These are phyloP conservation scores for Drosophila nigricruria DNA, from an alignment of 2,888 invertebrate genomes.

Conservation along the genomic window DNA sequence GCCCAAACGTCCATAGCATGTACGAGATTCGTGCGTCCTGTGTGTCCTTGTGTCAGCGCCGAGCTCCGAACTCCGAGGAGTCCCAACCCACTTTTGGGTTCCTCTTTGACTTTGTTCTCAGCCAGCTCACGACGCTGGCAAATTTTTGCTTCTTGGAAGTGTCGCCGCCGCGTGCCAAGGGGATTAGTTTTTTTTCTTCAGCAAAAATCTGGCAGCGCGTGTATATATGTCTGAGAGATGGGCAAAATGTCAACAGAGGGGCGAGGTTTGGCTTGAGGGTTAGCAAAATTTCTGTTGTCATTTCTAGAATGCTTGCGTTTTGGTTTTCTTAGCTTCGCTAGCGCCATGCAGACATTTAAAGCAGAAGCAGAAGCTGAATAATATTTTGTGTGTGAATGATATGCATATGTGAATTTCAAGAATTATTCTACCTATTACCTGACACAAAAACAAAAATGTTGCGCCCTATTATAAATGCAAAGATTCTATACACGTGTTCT, in stretches of 20 bases:
- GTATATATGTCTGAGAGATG: slow-evolving; percentile 7
- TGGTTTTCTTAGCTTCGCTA: slow-evolving; percentile 38
- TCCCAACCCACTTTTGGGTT: neutral
- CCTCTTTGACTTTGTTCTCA: slow-evolving; percentile 14
- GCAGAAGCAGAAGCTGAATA: slow-evolving; percentile 3
- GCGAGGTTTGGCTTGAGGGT: neutral
- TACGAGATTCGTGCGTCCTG: slow-evolving; percentile 48
- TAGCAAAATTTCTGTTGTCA: slow-evolving; percentile 70
- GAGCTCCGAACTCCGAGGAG: neutral
- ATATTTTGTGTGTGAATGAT: neutral
- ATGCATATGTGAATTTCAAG: slow-evolving; percentile 20
- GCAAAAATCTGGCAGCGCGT: slow-evolving; percentile 59
- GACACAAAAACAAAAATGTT: slow-evolving; percentile 1
- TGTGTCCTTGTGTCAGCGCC: slow-evolving; percentile 39
- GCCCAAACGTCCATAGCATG: slow-evolving; percentile 66
- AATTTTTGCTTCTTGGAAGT: slow-evolving; percentile 73
- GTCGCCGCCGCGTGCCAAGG: slow-evolving; percentile 76
- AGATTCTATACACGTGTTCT: slow-evolving; percentile 4
- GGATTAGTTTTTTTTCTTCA: slow-evolving; percentile 53
- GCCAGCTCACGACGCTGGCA: slow-evolving; percentile 33
- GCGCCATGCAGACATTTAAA: slow-evolving; percentile 40
- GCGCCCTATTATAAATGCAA: slow-evolving; percentile 16
- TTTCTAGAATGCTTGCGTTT: slow-evolving; percentile 70
- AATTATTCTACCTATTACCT: slow-evolving; percentile 16
- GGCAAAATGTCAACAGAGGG: neutral